Conservation (phyloP, 2,888 invertebrate species). For the Creontiades dilutus region DNA sequence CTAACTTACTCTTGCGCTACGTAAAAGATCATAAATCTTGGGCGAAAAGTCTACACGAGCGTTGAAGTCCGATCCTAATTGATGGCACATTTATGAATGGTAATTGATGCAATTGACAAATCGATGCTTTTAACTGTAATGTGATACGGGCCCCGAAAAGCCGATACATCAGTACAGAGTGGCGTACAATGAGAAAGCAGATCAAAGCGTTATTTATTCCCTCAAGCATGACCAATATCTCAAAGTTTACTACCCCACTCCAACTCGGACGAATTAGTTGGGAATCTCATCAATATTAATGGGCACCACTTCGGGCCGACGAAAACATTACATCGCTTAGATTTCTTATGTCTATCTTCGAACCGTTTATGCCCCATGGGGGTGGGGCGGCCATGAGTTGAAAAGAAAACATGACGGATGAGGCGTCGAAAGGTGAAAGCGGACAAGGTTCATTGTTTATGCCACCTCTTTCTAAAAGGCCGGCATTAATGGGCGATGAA, state of each 20-base stretch:
- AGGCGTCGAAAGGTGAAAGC: slow-evolving; percentile 27
- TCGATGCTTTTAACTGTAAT: slow-evolving; percentile 11
- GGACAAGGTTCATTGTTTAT: slow-evolving; percentile 6
- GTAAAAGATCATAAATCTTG: not conserved
- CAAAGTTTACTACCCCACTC: slow-evolving; percentile 48
- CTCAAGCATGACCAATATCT: slow-evolving; percentile 52
- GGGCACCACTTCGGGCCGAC: not conserved
- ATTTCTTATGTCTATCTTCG: slow-evolving; percentile 4
- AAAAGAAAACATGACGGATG: not conserved
- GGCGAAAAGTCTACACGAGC: not conserved
- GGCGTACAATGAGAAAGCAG: not conserved
- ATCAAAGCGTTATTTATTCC: slow-evolving; percentile 37
- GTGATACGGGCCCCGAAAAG: slow-evolving; percentile 4
- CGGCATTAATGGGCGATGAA: not conserved
- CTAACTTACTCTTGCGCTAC: too few species aligned
- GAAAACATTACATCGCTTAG: not conserved
- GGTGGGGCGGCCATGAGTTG: not conserved
- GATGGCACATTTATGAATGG: not conserved
- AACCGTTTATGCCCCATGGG: not conserved
- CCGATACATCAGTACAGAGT: slow-evolving; percentile 8
- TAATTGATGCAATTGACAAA: slow-evolving; percentile 25
- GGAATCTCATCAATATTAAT: slow-evolving; percentile 15
- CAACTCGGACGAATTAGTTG: not conserved
- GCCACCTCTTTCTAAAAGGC: not conserved
- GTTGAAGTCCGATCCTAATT: not conserved